Conservation (phyloP, 1,140 invertebrate species). For the Chlorops oryzae region DNA sequence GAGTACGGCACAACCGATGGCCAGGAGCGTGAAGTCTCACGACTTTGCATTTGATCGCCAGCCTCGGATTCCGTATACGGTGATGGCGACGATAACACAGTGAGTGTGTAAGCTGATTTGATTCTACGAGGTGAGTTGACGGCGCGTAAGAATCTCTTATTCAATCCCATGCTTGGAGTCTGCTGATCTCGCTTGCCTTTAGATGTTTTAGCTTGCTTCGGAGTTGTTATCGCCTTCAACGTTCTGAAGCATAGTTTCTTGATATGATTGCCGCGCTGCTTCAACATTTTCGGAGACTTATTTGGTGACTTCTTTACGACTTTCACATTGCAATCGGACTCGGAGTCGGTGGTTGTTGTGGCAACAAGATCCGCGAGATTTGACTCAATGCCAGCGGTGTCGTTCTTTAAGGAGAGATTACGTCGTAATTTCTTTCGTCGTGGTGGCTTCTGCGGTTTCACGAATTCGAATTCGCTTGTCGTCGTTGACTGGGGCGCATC, state of each 20-base stretch:
- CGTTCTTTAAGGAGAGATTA: slow-evolving; percentile 41
- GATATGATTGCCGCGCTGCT: slow-evolving; percentile 2
- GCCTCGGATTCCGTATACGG: slow-evolving; percentile 31
- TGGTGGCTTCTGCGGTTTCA: slow-evolving; percentile 29
- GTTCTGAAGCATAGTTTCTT: background rate
- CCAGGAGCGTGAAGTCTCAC: background rate
- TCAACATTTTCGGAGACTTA: slow-evolving; percentile 23
- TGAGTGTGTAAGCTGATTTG: slow-evolving; percentile 34
- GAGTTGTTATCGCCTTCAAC: background rate
- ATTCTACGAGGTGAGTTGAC: slow-evolving; percentile 38
- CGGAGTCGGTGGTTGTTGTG: slow-evolving; percentile 34
- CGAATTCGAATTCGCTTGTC: slow-evolving; percentile 24
- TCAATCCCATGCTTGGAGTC: slow-evolving; percentile 25
- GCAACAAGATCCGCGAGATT: slow-evolving; percentile 19
- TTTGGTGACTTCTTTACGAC: background rate
- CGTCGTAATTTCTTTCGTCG: slow-evolving; percentile 45
- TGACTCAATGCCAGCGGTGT: slow-evolving; percentile 37
- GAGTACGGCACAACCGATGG: background rate
- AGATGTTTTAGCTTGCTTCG: background rate
- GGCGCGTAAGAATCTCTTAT: slow-evolving; percentile 29
- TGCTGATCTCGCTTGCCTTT: slow-evolving; percentile 3
- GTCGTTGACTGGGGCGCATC: slow-evolving; percentile 4
- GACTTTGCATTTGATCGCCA: slow-evolving; percentile 22
- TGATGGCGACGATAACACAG: slow-evolving; percentile 34
- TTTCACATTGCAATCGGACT: slow-evolving; percentile 29